Evolutionary conservation across 2,113 vertebrate genomes (phyloP).

Genomic region (Perca flavescens): DNA sequence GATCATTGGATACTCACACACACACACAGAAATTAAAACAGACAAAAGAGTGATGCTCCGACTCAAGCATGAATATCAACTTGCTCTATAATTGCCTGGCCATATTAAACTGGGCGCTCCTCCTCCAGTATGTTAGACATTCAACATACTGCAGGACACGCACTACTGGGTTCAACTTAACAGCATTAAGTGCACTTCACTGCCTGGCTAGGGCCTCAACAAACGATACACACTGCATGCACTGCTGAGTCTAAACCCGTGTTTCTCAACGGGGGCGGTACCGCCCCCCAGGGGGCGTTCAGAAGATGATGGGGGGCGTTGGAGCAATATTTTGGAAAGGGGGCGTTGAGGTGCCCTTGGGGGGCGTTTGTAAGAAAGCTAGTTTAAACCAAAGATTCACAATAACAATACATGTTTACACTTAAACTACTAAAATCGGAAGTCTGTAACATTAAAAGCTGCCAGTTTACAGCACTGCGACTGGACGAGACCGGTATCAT

Average conservation of each 20-base stretch:
- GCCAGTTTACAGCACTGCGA: no score
- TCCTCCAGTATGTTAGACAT: slow-evolving; percentile 23
- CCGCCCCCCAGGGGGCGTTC: no score
- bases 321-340: no score
- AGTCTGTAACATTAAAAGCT: no score
- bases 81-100: slow-evolving; percentile 41
- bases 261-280: no score
- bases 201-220: slow-evolving; percentile 23
- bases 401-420: no score
- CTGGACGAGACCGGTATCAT: no score
- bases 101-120: slow-evolving; percentile 21
- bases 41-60: background rate
- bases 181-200: slow-evolving; percentile 61
- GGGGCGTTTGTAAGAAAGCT: no score
- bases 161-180: slow-evolving; percentile 50
- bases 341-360: no score
- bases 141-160: slow-evolving; percentile 39
- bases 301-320: no score
- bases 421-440: no score
- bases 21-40: slow-evolving; percentile 1
- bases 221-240: slow-evolving; percentile 39
- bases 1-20: background rate
- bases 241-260: slow-evolving; percentile 33
- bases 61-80: slow-evolving; percentile 24
- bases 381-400: no score